phyloP scores from a whole-genome alignment of 2,888 invertebrate species.

The Stenurella melanura region DNA sequence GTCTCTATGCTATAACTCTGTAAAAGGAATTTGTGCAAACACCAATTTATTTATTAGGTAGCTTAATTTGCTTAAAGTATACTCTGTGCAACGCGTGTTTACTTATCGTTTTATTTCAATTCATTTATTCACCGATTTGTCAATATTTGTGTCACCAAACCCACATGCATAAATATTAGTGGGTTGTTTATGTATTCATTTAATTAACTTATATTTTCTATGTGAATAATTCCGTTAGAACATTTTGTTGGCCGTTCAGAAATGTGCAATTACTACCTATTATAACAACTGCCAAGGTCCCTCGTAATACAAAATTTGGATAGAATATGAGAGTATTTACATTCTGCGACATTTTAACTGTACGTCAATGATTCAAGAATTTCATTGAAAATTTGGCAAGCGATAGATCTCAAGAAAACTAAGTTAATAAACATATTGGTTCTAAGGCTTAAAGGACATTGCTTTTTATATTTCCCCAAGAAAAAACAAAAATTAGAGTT shows the following conservation, averaged over 20 bases:
- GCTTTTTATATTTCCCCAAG: no score
- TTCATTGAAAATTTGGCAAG: no score
- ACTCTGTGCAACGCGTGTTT: not conserved
- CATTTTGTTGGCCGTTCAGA: not conserved
- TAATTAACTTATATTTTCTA: not conserved
- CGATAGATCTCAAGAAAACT: no score
- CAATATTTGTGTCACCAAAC: constrained; percentile 3
- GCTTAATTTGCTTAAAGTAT: not conserved
- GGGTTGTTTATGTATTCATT: not conserved
- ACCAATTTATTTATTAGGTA: not conserved
- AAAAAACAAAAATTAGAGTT: no score
- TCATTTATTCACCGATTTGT: not conserved
- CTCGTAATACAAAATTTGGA: no score
- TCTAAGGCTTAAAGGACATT: no score
- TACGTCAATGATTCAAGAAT: not conserved
- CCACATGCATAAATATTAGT: not conserved
- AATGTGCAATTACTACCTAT: not conserved
- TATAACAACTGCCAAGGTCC: not conserved
- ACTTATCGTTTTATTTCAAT: not conserved
- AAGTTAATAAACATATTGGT: no score
- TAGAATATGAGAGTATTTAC: not conserved
- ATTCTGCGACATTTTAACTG: no score
- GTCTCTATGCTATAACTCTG: no score
- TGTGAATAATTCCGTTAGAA: not conserved
- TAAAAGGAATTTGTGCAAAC: not conserved